A percentile compares a stretch with the other conserved stretches of the same genome.
Conservation (phyloP, 2,797 vertebrate genomes). For the Argya squamiceps region DNA sequence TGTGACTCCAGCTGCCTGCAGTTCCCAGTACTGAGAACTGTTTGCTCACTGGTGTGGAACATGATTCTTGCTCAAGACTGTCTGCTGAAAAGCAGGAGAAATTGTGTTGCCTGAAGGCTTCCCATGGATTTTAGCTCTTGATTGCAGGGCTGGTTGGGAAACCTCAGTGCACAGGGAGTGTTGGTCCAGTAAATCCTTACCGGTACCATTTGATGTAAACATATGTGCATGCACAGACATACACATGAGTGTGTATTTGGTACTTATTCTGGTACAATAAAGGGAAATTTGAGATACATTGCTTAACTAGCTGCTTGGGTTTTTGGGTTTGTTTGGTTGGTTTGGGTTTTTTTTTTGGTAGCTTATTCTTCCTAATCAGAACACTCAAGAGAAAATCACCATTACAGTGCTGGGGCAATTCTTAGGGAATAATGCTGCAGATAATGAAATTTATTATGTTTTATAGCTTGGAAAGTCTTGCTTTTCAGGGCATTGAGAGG, state of each 20-base stretch:
- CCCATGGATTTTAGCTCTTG: neutral
- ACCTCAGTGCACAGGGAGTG: neutral
- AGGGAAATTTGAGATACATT: neutral
- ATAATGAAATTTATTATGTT: neutral
- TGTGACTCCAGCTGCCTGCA: neutral
- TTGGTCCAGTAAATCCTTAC: neutral
- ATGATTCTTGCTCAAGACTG: neutral
- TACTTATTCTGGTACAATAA: neutral
- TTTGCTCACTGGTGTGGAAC: neutral
- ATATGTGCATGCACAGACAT: rapidly evolving
- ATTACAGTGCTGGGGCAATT: neutral
- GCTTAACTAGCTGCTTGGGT: neutral
- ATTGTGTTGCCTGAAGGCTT: neutral
- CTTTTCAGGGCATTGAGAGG: neutral
- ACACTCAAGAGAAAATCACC: neutral
- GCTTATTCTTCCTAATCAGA: neutral
- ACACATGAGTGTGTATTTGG: neutral
- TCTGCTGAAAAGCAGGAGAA: neutral
- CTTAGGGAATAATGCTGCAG: neutral
- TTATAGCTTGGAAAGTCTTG: neutral
- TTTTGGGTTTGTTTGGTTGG: neutral
- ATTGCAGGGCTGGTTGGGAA: neutral
- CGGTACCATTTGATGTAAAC: neutral
- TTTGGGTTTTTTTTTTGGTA: neutral
- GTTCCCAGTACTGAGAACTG: neutral